Evolutionary conservation across 2,113 vertebrate species (phyloP).

Genomic region (Equus quagga): DNA sequence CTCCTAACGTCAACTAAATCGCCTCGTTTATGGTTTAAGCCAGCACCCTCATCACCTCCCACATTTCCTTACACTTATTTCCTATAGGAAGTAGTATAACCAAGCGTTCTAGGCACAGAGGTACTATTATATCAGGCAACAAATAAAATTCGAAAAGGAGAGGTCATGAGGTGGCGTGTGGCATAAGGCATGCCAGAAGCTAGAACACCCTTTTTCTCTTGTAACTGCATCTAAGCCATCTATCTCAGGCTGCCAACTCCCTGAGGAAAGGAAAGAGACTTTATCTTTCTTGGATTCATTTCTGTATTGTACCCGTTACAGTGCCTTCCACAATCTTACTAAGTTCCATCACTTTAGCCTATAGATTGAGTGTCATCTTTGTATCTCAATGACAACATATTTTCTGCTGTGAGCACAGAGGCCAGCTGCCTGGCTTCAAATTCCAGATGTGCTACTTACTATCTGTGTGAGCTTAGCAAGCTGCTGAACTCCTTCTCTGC

Average conservation of each 20-base stretch:
- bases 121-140: not conserved
- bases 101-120: not conserved
- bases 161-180: not conserved
- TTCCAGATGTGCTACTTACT: not conserved
- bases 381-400: not conserved
- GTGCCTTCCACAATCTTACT: not conserved
- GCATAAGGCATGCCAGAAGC: not conserved
- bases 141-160: not conserved
- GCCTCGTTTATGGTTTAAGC: not conserved
- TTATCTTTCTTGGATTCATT: not conserved
- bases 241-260: not conserved
- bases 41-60: not conserved
- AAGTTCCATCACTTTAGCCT: not conserved
- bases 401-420: not conserved
- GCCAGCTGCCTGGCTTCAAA: not conserved
- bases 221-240: not conserved
- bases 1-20: not conserved
- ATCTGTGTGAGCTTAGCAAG: not conserved
- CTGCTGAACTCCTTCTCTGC: not conserved
- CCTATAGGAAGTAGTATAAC: not conserved
- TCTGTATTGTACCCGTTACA: not conserved
- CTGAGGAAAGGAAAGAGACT: not conserved
- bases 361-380: not conserved
- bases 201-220: not conserved
- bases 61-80: not conserved